Conservation (phyloP, 2,797 vertebrate species). For the Anguilla obscura region DNA sequence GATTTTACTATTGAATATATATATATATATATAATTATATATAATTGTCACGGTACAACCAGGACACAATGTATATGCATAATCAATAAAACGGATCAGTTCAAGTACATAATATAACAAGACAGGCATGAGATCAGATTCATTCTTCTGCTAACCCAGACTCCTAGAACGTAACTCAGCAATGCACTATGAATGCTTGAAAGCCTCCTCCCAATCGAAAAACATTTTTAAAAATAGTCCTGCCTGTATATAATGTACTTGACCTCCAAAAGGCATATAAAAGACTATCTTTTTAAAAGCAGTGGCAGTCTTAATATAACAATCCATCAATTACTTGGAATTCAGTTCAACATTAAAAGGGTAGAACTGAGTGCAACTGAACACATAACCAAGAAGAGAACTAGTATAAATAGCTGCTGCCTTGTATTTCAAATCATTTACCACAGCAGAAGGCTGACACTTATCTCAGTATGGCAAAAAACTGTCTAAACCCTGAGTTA, state of each 20-base stretch:
- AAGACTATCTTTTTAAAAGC: not conserved
- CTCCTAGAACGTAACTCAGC: not conserved
- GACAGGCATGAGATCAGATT: not conserved
- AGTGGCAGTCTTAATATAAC: not conserved
- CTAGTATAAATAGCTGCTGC: not conserved
- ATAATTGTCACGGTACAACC: conserved; percentile 21
- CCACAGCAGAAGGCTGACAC: not conserved
- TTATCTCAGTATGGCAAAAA: not conserved
- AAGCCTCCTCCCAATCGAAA: not conserved
- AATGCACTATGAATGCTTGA: not conserved
- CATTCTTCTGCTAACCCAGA: too few relatives aligned
- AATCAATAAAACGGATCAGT: conserved; percentile 5
- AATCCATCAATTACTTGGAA: not conserved
- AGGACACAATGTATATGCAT: not conserved
- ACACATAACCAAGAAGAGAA: not conserved
- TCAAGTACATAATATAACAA: not conserved
- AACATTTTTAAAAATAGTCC: conserved; percentile 9
- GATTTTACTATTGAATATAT: conserved; percentile 29
- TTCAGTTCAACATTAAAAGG: conserved; percentile 1
- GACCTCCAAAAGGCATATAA: conserved; percentile 19
- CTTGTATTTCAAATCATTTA: not conserved
- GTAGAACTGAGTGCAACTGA: not conserved
- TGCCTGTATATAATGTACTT: conserved; percentile 24
- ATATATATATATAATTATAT: conserved; percentile 2
- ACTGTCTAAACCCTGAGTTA: not conserved